These are phyloP conservation scores for Nemoura dubitans DNA, from an alignment of 2,888 invertebrate species.

Conservation along the genomic window DNA sequence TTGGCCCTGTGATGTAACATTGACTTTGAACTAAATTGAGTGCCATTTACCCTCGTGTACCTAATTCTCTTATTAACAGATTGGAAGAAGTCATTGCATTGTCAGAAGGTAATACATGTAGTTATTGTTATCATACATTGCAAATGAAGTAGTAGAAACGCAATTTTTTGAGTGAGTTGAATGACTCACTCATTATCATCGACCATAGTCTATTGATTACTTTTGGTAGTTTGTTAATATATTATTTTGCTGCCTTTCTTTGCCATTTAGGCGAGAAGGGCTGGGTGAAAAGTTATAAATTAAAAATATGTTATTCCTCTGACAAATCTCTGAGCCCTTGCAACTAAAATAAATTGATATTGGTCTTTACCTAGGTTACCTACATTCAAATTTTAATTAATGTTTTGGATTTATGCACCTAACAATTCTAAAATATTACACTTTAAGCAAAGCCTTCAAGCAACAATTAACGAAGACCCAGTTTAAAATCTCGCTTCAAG, in stretches of 20 bases:
- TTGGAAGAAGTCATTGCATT: constrained; percentile 3
- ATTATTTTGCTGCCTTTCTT: not conserved
- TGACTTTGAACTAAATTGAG: constrained; percentile 7
- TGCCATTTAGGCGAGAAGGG: not conserved
- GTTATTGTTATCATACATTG: not conserved
- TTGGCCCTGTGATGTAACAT: not conserved
- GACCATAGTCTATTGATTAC: not conserved
- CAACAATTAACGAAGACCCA: not conserved
- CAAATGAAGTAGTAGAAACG: not conserved
- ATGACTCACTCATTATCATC: not conserved
- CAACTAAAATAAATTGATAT: not conserved
- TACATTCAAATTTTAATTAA: no score
- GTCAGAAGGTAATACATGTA: not conserved
- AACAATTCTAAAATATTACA: not conserved
- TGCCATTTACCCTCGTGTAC: not conserved
- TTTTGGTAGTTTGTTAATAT: not conserved
- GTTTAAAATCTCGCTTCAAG: not conserved
- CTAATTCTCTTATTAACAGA: not conserved
- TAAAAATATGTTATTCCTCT: not conserved
- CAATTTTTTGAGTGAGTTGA: not conserved
- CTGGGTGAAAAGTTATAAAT: not conserved
- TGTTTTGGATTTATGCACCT: no score
- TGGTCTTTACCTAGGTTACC: not conserved
- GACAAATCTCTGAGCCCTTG: not conserved
- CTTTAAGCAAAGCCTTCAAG: not conserved